phyloP scores from a whole-genome alignment of 1,140 invertebrate species.

The Temnothorax longispinosus region DNA sequence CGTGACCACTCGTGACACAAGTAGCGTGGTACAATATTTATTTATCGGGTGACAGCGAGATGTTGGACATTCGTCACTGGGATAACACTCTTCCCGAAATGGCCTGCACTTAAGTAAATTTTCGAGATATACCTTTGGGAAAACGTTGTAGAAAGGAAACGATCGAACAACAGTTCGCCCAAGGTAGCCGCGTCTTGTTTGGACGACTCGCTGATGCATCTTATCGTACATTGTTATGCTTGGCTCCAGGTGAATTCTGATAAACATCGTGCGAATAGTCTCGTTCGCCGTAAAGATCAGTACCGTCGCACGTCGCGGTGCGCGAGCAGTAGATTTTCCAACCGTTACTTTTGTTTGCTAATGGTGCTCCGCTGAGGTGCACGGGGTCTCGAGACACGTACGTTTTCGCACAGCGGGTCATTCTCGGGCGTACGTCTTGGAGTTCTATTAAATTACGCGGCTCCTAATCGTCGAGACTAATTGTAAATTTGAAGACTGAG shows the following conservation, averaged over 20 bases:
- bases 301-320: background rate
- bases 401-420: slow-evolving; percentile 25
- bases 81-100: background rate
- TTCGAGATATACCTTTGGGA: background rate
- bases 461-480: background rate
- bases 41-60: no score
- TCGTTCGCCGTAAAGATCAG: background rate
- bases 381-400: background rate
- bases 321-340: slow-evolving; percentile 19
- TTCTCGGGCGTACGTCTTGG: background rate
- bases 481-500: background rate
- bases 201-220: background rate
- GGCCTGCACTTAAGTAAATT: background rate
- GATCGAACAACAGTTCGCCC: background rate
- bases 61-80: background rate
- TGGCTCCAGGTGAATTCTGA: background rate
- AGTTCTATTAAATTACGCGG: background rate
- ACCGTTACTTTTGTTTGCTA: slow-evolving; percentile 49
- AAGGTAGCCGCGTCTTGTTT: no score
- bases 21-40: background rate
- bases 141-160: background rate
- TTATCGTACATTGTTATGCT: slow-evolving; percentile 16
- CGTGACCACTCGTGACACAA: background rate
- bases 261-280: slow-evolving; percentile 43
- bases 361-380: background rate